phyloP scores from a whole-genome alignment of 1,140 invertebrate genomes.

The Atta texana region DNA sequence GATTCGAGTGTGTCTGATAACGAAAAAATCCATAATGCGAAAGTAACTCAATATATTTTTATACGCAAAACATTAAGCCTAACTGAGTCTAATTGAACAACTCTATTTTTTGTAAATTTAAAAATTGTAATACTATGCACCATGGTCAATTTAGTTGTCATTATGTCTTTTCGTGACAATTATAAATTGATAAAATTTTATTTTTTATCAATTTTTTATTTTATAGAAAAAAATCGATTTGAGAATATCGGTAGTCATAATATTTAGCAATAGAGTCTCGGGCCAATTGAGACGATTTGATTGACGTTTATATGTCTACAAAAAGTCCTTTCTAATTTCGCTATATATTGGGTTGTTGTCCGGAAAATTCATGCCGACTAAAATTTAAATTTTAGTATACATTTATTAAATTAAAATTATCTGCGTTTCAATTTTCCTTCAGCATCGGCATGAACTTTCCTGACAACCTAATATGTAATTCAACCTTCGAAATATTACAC shows the following conservation, averaged over 20 bases:
- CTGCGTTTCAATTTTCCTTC: too few relatives aligned
- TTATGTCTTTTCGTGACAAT: too few relatives aligned
- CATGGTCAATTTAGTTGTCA: too few relatives aligned
- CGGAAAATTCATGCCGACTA: too few relatives aligned
- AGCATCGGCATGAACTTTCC: too few relatives aligned
- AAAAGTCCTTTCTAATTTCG: neutral
- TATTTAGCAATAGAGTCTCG: neutral
- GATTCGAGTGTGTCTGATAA: neutral
- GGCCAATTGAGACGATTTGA: neutral
- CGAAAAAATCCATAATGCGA: slow-evolving; percentile 1
- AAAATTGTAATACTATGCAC: neutral
- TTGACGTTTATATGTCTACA: neutral
- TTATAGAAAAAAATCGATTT: neutral
- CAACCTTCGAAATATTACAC: neutral
- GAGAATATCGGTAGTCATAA: neutral
- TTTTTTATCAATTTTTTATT: neutral
- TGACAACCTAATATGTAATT: too few relatives aligned
- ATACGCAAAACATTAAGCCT: neutral
- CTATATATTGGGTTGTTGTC: neutral
- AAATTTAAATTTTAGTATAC: too few relatives aligned
- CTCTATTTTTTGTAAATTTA: neutral
- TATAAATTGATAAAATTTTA: neutral
- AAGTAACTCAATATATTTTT: slow-evolving; percentile 5
- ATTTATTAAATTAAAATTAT: too few relatives aligned
- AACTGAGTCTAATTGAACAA: neutral